Evolutionary conservation across 2,113 vertebrate genomes (phyloP).

Genomic region (Marmota monax): DNA sequence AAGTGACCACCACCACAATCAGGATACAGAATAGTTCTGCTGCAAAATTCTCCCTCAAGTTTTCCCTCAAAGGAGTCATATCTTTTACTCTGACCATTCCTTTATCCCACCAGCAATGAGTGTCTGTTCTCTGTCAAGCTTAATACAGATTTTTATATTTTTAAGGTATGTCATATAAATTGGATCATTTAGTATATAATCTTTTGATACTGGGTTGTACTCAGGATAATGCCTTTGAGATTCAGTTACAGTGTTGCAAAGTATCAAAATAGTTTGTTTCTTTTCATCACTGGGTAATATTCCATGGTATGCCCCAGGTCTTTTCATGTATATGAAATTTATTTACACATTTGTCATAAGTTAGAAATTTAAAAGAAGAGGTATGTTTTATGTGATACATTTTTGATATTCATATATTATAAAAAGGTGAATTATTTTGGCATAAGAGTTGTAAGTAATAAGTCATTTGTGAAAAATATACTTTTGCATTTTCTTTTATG

Average conservation of each 20-base stretch:
- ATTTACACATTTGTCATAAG: not conserved
- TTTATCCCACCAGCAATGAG: not conserved
- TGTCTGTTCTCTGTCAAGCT: not conserved
- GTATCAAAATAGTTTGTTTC: not conserved
- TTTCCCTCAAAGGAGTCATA: not conserved
- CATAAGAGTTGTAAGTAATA: not conserved
- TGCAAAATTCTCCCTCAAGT: not conserved
- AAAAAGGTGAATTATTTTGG: constrained; percentile 1
- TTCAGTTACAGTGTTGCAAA: not conserved
- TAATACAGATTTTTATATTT: not conserved
- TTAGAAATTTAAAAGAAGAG: not conserved
- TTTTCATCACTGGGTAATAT: not conserved
- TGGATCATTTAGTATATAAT: not conserved
- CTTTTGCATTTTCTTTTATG: not conserved
- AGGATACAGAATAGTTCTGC: not conserved
- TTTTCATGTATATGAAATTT: not conserved
- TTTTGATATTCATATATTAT: not conserved
- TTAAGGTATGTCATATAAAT: not conserved
- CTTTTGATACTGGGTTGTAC: not conserved
- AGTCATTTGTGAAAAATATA: constrained; percentile 1
- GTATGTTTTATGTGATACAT: not conserved
- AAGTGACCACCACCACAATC: not conserved
- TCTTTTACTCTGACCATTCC: not conserved
- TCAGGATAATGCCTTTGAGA: not conserved
- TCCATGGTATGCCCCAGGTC: not conserved